Base-by-base conservation (phyloP, 2,888 invertebrate genomes). In the Thereva unica region DNA sequence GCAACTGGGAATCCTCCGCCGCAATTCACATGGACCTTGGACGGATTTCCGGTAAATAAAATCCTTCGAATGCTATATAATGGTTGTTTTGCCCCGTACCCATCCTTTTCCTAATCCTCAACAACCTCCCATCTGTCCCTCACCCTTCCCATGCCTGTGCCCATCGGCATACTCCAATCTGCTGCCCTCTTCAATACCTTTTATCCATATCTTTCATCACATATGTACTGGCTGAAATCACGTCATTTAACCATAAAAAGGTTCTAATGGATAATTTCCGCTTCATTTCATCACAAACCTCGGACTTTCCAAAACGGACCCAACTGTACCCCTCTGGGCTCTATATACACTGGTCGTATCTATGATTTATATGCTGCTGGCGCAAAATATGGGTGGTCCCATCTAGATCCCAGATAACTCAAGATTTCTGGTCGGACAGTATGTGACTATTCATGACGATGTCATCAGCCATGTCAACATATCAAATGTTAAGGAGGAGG, bases 1-100 rank as follows among this genome's bases (percentile, higher is more conserved):
- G 95, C 95, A n/a, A 90, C 93, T 75, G 96, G 96, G 57, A 95
- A 93, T 81, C 96, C 96, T 5, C 91, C 93, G 57, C 96, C 96
- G 4, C 91, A 92, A 79, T 93, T 97, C 81, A 88, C 89, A 57
- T 97, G 96, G 96, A 87, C 90, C 6, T 84, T 95, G 71, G 95
- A 95, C 78, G 93, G 93, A 54, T 93, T 93, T 81, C 89, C 93
- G 59, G 87, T 92, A 77, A 91, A 90, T 40, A 87, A 52, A 65
- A 45, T 63, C 38, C 23, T 53, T 10, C 53, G 10, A 53, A 38
- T 37, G 23, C 23, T 23, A 23, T 23, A 23, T 23, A 23, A 23
- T 23, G 23, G 23, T 23, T 23, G 23, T 23, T 23, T 23, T 23
- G 2, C 23, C 23, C 23, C 23, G 23, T 23, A 23, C 1, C 23